Conservation (phyloP, 2,113 vertebrate genomes). For the Odobenus rosmarus region DNA sequence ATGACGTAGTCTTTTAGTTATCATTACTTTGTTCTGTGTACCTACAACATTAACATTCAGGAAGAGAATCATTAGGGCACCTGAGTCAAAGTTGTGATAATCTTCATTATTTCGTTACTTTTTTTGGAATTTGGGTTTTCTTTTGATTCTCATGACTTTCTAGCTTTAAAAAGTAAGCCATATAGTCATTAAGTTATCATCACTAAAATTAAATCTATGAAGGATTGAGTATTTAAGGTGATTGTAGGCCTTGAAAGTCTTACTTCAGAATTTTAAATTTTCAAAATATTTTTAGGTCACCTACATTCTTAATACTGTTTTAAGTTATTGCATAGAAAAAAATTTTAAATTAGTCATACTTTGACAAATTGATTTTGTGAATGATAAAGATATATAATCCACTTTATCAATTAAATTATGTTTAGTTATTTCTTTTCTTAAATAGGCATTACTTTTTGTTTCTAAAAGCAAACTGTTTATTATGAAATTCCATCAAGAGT, state of each 20-base stretch:
- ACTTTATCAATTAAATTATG: neutral
- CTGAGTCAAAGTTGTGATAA: neutral
- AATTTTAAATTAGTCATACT: neutral
- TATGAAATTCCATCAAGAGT: neutral
- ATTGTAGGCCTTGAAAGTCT: neutral
- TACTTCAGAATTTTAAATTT: neutral
- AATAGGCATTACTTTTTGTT: neutral
- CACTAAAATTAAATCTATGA: neutral
- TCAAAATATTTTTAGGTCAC: neutral
- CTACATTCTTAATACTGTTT: neutral
- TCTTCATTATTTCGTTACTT: neutral
- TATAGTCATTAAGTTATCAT: neutral
- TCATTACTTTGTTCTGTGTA: neutral
- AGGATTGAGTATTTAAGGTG: neutral
- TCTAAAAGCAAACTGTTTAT: neutral
- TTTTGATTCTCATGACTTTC: neutral
- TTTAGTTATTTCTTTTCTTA: neutral
- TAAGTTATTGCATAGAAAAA: neutral
- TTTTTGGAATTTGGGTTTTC: neutral
- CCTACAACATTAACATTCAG: neutral
- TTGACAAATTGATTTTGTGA: neutral
- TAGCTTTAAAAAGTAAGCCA: neutral
- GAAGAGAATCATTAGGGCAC: neutral
- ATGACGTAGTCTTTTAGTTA: neutral
- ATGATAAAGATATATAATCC: neutral